Evolutionary conservation across 2,888 invertebrate species (phyloP).

Genomic region (Morpho deidamia): DNA sequence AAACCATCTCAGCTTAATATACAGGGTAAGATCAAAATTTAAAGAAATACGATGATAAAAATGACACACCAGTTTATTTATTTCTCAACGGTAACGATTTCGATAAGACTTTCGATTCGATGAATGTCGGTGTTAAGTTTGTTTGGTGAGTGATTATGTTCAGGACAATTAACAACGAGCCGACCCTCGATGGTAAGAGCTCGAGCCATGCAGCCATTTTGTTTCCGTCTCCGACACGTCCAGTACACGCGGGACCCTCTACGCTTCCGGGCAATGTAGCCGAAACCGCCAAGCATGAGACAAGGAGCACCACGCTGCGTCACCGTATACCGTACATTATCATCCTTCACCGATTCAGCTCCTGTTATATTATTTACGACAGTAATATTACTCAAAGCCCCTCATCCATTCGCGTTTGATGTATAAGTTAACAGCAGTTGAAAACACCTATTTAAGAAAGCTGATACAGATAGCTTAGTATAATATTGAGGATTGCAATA

Average conservation of each 20-base stretch:
- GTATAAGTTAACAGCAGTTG: too few species aligned
- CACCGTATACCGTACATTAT: constrained; percentile 53
- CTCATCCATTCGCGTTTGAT: not conserved
- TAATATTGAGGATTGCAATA: too few species aligned
- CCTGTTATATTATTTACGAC: constrained; percentile 33
- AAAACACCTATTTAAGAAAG: too few species aligned
- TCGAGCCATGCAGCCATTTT: constrained; percentile 49
- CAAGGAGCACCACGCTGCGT: constrained; percentile 67
- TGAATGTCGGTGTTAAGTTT: constrained; percentile 39
- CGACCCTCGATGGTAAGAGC: constrained; percentile 58
- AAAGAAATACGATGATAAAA: too few species aligned
- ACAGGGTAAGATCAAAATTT: too few species aligned
- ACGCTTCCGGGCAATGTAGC: constrained; percentile 62
- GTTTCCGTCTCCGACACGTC: constrained; percentile 56
- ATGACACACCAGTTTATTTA: not conserved
- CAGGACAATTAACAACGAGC: constrained; percentile 38
- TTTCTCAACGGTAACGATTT: constrained; percentile 42
- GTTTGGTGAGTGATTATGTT: constrained; percentile 51
- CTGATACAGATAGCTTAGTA: too few species aligned
- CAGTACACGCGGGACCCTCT: constrained; percentile 66
- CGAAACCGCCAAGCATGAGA: constrained; percentile 55
- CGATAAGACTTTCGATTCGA: constrained; percentile 65
- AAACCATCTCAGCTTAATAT: too few species aligned
- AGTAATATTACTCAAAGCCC: constrained; percentile 10
- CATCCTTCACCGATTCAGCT: constrained; percentile 21